Conservation (phyloP, 92 coral and sea anemone genomes). For the Porites evermanni region DNA sequence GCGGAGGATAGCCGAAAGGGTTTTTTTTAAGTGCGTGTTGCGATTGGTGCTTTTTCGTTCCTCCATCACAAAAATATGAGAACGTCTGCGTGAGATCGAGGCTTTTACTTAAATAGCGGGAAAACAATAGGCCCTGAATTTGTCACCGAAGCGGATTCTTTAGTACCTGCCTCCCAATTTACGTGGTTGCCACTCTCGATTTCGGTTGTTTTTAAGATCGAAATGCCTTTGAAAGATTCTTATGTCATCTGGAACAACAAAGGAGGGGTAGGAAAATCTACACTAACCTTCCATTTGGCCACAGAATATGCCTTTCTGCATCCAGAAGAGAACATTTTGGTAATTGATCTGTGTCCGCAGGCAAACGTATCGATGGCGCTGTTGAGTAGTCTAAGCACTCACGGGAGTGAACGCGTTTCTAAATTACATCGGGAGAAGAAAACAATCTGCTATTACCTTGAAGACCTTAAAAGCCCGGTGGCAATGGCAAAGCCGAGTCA, state of each 20-base stretch:
- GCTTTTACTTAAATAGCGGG: too few species aligned
- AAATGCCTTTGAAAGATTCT: slow-evolving; percentile 24
- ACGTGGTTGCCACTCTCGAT: too few species aligned
- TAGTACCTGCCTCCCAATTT: too few species aligned
- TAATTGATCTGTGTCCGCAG: slow-evolving; percentile 32
- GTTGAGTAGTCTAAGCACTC: neutral
- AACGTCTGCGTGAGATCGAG: too few species aligned
- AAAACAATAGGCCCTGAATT: too few species aligned
- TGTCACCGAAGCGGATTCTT: too few species aligned
- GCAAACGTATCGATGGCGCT: slow-evolving; percentile 33
- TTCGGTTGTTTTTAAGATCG: too few species aligned
- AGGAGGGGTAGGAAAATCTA: slow-evolving; percentile 50
- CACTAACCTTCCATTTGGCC: slow-evolving; percentile 32
- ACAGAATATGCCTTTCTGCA: slow-evolving; percentile 13
- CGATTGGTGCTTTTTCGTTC: too few species aligned
- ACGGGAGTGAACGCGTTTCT: neutral
- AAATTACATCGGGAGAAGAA: neutral
- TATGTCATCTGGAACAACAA: slow-evolving; percentile 45
- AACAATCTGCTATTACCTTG: slow-evolving; percentile 28
- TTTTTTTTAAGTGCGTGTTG: too few species aligned
- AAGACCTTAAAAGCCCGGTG: neutral
- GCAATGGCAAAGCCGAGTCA: neutral
- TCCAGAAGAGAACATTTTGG: neutral
- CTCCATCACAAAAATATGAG: too few species aligned
- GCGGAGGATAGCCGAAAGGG: too few species aligned